Conservation (phyloP, 92 coral and sea anemone species). For the Ricordea florida region DNA sequence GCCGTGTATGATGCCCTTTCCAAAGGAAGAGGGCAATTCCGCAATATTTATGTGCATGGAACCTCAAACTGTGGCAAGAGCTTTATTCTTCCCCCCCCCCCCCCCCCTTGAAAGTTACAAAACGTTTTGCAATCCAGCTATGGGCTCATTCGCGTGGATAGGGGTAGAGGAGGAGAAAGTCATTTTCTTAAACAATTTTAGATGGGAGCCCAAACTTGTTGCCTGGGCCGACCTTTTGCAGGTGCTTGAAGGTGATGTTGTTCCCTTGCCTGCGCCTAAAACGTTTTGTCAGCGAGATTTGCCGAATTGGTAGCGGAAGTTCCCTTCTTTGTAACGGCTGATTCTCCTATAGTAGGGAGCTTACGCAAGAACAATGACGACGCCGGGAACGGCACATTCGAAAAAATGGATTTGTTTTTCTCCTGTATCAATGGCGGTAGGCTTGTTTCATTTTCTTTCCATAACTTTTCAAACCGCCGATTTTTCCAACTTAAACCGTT, state of each 20-base stretch:
- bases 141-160: constrained; percentile 48
- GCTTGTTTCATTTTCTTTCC: too few relatives aligned
- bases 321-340: too few relatives aligned
- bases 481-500: too few relatives aligned
- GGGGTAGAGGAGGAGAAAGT: constrained; percentile 43
- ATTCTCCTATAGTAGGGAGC: too few relatives aligned
- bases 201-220: neutral
- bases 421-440: too few relatives aligned
- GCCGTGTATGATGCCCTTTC: neutral
- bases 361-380: too few relatives aligned
- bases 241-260: neutral
- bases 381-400: too few relatives aligned
- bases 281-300: too few relatives aligned
- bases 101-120: constrained; percentile 15
- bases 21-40: constrained; percentile 28
- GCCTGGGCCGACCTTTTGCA: neutral
- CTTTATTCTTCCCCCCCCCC: constrained; percentile 13
- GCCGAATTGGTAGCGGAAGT: too few relatives aligned
- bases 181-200: neutral
- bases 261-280: neutral
- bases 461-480: too few relatives aligned
- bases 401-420: too few relatives aligned
- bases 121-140: constrained; percentile 44
- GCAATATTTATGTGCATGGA: constrained; percentile 20
- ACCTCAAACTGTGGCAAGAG: constrained; percentile 36